Evolutionary conservation across 1,140 invertebrate species (phyloP), one percentile per base, ranked within the genome.

Genomic region (Drosophila rufa): DNA sequence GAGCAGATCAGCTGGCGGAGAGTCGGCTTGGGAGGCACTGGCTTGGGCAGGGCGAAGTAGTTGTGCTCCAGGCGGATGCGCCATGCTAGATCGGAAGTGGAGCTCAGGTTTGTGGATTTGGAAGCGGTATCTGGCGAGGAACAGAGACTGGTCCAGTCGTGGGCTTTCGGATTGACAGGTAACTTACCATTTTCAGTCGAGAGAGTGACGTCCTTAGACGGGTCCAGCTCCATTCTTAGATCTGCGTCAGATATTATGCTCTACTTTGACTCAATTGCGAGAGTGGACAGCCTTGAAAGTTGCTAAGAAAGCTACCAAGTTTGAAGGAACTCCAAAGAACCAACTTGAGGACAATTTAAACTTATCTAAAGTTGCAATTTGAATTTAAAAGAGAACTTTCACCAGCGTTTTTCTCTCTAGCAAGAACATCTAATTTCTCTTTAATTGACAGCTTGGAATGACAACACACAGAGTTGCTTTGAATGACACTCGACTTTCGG

Each of bases 101-200:
- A 3, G 30, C 6, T 19, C 0, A 11, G 22, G 3, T 25, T 25
- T 25, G 3, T 4, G 22, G 22, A 25, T 25, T 25, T 25, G 22
- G 22, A 25, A 3, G 22, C 3, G 22, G 22, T 5, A 22, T 22
- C 51, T 55, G 27, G 17, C 17, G 14, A 14, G 9, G 14, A 19
- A 38, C 36, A 9, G 1, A 19, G 27, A 3, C 7, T 55, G 33
- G 8, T 38, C 0, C 22, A 55, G 3, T 0, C 7, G 1, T 19
- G 17, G 1, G 17, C 1, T 38, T 7, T 5, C 1, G 1, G 12
- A 15, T 6, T 15, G 4, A 3, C 4, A 1, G 0, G 0, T 11
- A 25, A n/a, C 33, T 40, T 11, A 55, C 33, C 8, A 0, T 7
- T 8, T 2, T 4, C 0, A 9, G 46, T 2, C 1, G 46, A 47